Evolutionary conservation across 2,888 invertebrate species (phyloP).

Genomic region (Horisme vitalbata): DNA sequence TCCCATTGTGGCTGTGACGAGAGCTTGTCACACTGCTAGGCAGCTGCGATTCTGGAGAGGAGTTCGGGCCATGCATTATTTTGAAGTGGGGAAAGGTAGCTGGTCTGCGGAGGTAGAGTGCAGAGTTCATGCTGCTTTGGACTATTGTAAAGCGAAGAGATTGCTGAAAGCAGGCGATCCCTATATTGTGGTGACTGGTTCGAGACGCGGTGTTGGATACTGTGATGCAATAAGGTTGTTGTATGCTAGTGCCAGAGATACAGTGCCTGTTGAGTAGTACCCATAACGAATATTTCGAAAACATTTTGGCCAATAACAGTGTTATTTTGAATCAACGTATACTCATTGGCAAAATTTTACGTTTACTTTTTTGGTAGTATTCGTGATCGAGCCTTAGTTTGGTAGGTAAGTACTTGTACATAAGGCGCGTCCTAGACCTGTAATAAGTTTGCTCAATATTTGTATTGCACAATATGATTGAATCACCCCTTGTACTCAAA

Average conservation of each 20-base stretch:
- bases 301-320: too few species aligned
- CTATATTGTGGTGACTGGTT: slow-evolving; percentile 66
- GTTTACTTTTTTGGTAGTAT: too few species aligned
- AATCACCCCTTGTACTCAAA: too few species aligned
- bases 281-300: too few species aligned
- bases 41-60: slow-evolving; percentile 81
- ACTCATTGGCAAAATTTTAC: too few species aligned
- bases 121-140: slow-evolving; percentile 63
- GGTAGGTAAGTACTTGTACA: too few species aligned
- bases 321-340: neutral
- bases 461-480: too few species aligned
- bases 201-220: slow-evolving; percentile 68
- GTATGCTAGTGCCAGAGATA: slow-evolving; percentile 67
- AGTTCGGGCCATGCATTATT: slow-evolving; percentile 79
- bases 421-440: too few species aligned
- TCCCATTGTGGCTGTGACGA: slow-evolving; percentile 89
- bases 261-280: slow-evolving; percentile 37
- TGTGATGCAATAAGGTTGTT: slow-evolving; percentile 67
- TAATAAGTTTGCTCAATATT: too few species aligned
- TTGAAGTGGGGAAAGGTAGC: slow-evolving; percentile 55
- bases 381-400: too few species aligned
- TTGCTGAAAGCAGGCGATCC: slow-evolving; percentile 67
- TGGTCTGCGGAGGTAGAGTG: slow-evolving; percentile 68
- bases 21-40: slow-evolving; percentile 86
- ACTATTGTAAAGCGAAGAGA: slow-evolving; percentile 73